These are phyloP conservation scores for Pseudorhiza aurosa DNA, from an alignment of 30 jellyfish, hydroid and myxozoan species.

Conservation along the genomic window DNA sequence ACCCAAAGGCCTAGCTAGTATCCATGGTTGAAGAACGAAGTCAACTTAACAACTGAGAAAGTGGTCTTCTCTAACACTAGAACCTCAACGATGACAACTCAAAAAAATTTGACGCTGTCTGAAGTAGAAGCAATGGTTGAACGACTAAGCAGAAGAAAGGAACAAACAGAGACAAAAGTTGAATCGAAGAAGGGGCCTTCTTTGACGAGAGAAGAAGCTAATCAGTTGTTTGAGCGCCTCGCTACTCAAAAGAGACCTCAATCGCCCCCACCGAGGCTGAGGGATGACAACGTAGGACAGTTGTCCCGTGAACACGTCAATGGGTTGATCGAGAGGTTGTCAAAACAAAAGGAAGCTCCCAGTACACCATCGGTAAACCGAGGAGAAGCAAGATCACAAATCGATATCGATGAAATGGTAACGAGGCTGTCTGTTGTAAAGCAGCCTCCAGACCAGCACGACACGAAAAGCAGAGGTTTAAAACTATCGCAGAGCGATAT, in stretches of 20 bases:
- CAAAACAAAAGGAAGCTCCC: constrained; percentile 21
- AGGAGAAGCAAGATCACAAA: constrained; percentile 48
- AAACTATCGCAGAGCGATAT: constrained; percentile 35
- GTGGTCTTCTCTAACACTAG: not conserved
- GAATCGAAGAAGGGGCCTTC: not conserved
- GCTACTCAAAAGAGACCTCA: constrained; percentile 1
- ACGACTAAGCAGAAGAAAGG: constrained; percentile 45
- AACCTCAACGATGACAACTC: constrained; percentile 6
- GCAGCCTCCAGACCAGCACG: not conserved
- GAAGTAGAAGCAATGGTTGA: constrained; percentile 36
- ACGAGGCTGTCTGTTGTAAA: constrained; percentile 42
- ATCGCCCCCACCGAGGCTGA: constrained; percentile 7
- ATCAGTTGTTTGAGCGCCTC: constrained; percentile 35
- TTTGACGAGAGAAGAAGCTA: constrained; percentile 13
- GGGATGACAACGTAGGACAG: not conserved
- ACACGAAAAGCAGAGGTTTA: not conserved
- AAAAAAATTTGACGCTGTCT: constrained; percentile 20
- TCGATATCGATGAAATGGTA: constrained; percentile 36
- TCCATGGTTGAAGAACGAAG: too few species aligned
- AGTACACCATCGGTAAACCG: constrained; percentile 40
- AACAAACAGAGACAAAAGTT: not conserved
- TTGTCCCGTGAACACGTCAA: constrained; percentile 46
- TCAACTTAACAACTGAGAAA: not conserved
- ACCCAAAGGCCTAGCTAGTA: too few species aligned
- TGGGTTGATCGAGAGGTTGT: constrained; percentile 51